Percentiles rank a stretch among this genome's conserved stretches.
Conservation (phyloP, 2,888 invertebrate species). For the Autographa gamma region DNA sequence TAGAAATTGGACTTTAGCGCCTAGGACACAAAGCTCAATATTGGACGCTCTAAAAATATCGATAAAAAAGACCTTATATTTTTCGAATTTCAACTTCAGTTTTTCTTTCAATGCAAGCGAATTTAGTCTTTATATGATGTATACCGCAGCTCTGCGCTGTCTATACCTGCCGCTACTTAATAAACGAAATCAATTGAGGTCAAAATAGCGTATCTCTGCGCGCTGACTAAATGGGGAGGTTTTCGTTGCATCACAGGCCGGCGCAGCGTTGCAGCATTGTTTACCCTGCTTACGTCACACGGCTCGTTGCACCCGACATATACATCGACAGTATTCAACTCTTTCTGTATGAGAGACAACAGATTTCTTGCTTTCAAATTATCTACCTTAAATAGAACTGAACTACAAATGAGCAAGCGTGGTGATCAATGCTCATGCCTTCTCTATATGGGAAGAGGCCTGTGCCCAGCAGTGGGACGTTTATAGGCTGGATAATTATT, state of each 20-base stretch:
- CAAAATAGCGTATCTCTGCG: background rate
- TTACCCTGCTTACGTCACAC: background rate
- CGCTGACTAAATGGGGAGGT: background rate
- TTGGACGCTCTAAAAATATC: background rate
- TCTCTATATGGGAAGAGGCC: too few relatives aligned
- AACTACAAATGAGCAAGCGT: too few relatives aligned
- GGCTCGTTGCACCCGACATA: background rate
- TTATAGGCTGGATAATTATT: too few relatives aligned
- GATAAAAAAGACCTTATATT: background rate
- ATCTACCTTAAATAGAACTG: too few relatives aligned
- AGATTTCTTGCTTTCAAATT: background rate
- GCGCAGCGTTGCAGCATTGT: background rate
- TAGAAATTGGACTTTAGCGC: background rate
- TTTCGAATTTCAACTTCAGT: background rate
- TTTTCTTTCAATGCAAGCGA: background rate
- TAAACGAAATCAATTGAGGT: background rate
- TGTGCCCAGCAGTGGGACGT: too few relatives aligned
- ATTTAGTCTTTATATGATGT: background rate
- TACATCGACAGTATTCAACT: background rate
- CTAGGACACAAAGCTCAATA: background rate
- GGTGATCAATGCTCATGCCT: too few relatives aligned
- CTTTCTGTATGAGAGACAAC: background rate
- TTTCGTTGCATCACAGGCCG: background rate
- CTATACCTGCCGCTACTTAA: background rate
- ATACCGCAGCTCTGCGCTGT: background rate